A percentile compares a stretch with the other conserved stretches of the same genome.
These are phyloP conservation scores for Deilephila elpenor DNA, from an alignment of 2,888 invertebrate genomes.

Conservation along the genomic window DNA sequence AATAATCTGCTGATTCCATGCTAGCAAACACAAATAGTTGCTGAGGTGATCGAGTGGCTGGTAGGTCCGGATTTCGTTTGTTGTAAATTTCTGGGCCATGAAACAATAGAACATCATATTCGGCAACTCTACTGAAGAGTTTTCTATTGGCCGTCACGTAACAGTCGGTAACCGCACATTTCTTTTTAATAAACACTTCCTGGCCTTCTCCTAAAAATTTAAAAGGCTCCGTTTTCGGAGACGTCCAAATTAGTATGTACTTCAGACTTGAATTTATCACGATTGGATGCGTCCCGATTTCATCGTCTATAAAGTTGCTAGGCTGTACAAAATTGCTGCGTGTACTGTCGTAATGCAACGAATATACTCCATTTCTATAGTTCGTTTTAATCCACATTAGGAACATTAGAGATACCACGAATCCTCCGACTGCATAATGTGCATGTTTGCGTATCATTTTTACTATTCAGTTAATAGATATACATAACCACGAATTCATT, in stretches of 20 bases:
- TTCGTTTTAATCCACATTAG: not conserved
- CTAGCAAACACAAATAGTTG: conserved; percentile 57
- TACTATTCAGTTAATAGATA: not conserved
- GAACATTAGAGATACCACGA: not conserved
- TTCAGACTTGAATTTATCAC: conserved; percentile 37
- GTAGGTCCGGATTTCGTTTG: conserved; percentile 32
- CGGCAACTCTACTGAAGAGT: conserved; percentile 40
- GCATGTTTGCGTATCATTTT: not conserved
- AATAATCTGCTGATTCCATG: conserved; percentile 57
- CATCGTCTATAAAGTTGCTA: not conserved
- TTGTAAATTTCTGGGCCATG: conserved; percentile 49
- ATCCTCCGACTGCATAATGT: not conserved
- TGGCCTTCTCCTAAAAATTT: conserved; percentile 49
- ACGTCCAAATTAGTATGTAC: conserved; percentile 57
- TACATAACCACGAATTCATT: not conserved
- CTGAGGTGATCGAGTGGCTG: conserved; percentile 41
- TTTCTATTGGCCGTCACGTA: conserved; percentile 49
- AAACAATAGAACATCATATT: conserved; percentile 57
- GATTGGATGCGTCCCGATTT: not conserved
- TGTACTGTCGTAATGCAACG: not conserved
- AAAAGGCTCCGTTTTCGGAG: conserved; percentile 46
- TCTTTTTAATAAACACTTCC: conserved; percentile 46
- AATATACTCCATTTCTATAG: not conserved
- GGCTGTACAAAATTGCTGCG: not conserved
- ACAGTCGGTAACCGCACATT: conserved; percentile 54